Evolutionary conservation across 1,140 invertebrate genomes (phyloP).

Genomic region (Neuroterus valhalla): DNA sequence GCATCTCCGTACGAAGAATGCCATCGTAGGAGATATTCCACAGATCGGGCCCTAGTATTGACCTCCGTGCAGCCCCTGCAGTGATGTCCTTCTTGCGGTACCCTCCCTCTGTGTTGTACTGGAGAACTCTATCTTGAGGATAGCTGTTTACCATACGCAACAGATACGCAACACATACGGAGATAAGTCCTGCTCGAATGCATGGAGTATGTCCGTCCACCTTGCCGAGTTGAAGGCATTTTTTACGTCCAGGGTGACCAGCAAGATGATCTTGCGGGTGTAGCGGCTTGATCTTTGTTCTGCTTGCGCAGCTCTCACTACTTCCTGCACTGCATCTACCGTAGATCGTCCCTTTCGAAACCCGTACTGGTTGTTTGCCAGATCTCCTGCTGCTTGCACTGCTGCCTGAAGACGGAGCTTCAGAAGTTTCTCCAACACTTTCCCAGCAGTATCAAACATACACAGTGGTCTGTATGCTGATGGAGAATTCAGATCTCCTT

Average conservation of each 20-base stretch:
- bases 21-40: conserved; percentile 62
- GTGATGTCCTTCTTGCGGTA: no score
- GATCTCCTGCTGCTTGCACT: conserved; percentile 31
- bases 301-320: conserved; percentile 27
- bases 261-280: background rate
- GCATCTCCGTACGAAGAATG: conserved; percentile 51
- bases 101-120: conserved; percentile 40
- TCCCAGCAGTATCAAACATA: conserved; percentile 60
- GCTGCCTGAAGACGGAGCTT: conserved; percentile 44
- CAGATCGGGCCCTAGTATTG: conserved; percentile 56
- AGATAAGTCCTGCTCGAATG: conserved; percentile 2
- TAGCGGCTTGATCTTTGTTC: conserved; percentile 4
- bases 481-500: conserved; percentile 37
- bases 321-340: conserved; percentile 53
- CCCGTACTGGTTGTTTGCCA: conserved; percentile 61
- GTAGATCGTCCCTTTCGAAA: conserved; percentile 58
- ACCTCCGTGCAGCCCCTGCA: no score
- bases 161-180: no score
- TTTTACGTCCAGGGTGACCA: no score
- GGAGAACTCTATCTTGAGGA: conserved; percentile 32
- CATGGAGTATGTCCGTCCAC: background rate
- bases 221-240: no score
- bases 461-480: no score
- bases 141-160: conserved; percentile 44
- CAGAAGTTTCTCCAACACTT: conserved; percentile 63